These are phyloP conservation scores for Caenorhabditis panamensis DNA, from an alignment of 2,888 invertebrate genomes.

Conservation along the genomic window DNA sequence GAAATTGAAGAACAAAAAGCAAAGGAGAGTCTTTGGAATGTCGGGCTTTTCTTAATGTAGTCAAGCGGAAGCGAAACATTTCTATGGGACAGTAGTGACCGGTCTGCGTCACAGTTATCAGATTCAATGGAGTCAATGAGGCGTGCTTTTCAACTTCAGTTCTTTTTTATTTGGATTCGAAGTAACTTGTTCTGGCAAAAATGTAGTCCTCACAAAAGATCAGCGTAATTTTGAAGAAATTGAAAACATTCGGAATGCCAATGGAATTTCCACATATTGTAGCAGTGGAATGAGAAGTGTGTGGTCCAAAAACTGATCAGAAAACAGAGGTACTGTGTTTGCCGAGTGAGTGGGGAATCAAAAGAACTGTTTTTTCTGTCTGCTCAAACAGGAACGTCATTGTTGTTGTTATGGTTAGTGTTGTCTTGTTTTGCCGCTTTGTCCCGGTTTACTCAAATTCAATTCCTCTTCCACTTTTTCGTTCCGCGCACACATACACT, in stretches of 20 bases:
- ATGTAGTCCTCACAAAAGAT: background rate
- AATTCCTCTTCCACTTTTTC: constrained; percentile 34
- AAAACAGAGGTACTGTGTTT: constrained; percentile 21
- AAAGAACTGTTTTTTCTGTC: constrained; percentile 29
- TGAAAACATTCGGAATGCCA: too few relatives aligned
- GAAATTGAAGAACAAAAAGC: background rate
- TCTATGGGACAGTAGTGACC: background rate
- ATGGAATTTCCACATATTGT: too few relatives aligned
- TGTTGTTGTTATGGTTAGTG: constrained; percentile 37
- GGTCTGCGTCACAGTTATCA: constrained; percentile 6
- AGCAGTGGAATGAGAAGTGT: too few relatives aligned
- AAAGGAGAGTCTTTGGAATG: background rate
- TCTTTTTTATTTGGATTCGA: background rate
- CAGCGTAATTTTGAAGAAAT: background rate
- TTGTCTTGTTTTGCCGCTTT: constrained; percentile 37
- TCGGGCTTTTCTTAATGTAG: background rate
- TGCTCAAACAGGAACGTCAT: constrained; percentile 35
- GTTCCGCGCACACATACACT: constrained; percentile 27
- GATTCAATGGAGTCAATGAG: constrained; percentile 2
- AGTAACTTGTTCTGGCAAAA: background rate
- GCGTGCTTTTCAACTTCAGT: background rate
- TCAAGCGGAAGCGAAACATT: constrained; percentile 3
- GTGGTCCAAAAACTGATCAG: background rate
- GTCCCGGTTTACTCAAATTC: constrained; percentile 30
- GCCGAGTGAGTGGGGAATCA: constrained; percentile 23